Evolutionary conservation across 2,797 vertebrate species (phyloP), one percentile per base, ranked within the genome.

Genomic region (Parambassis ranga): DNA sequence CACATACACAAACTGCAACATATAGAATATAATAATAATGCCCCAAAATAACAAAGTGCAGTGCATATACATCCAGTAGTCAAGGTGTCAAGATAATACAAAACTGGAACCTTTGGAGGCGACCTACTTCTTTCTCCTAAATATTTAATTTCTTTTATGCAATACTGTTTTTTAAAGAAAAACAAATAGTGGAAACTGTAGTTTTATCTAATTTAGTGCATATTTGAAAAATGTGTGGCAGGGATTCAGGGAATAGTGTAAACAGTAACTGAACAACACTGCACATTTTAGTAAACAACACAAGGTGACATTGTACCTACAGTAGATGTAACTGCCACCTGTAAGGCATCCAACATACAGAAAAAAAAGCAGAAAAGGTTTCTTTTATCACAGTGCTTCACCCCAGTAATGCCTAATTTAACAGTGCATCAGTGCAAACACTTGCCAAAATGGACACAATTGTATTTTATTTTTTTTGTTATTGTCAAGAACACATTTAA

Each of bases 21-120:
- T 61, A 75, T 64, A 77, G 71, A 83, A 83, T 65, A 79, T 73
- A 65, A 59, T 66, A 53, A 74, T 75, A 43, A 50, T 65, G 44
- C 53, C 58, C 59, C 68, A 68, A 47, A 81, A 81, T 15, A 79
- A 77, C 65, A 82, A 80, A 79, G 75, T 86, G 81, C 55, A 68
- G 41, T 65, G 52, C 3, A 15, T 48, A 39, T 70, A 22, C 43
- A 57, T 78, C 32, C 71, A 69, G 55, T 47, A 26, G 24, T 69
- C 16, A 70, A 41, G 28, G 44, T 77, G 71, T 31, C 30, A 30
- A 31, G 52, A 66, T 41, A 57, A 38, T 62, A 39, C 16, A 42
- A 62, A 50, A 26, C 49, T 36, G 19, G 28, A 66, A 78, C 65
- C 35, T 53, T 41, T 59, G 15, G 28, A 27, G 28, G 71, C 36